Conservation (phyloP, 2,797 vertebrate species). For the Clamator glandarius region DNA sequence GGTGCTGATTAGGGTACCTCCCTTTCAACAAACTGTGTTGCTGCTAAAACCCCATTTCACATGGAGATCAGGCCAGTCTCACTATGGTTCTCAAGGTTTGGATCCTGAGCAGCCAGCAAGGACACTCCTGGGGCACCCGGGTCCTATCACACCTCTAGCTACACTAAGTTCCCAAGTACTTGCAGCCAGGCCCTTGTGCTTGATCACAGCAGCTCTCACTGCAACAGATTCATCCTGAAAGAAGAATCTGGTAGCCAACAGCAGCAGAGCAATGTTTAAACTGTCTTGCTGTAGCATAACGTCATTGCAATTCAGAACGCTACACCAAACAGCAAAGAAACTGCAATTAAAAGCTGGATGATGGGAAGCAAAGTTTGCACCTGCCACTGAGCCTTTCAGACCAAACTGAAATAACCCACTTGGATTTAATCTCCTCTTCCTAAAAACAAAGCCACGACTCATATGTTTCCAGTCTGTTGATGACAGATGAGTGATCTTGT, state of each 20-base stretch:
- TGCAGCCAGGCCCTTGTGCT: not conserved
- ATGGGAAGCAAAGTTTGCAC: slow-evolving; percentile 52
- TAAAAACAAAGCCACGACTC: slow-evolving; percentile 23
- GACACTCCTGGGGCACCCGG: not conserved
- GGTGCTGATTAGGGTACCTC: not conserved
- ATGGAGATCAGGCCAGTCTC: not conserved
- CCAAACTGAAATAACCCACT: slow-evolving; percentile 48
- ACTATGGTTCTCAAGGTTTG: not conserved
- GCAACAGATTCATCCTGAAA: not conserved
- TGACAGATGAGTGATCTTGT: not conserved
- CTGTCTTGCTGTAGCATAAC: not conserved
- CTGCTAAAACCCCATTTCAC: not conserved
- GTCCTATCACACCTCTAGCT: not conserved
- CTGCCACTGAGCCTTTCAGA: slow-evolving; percentile 48
- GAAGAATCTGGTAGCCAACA: not conserved
- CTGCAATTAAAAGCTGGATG: slow-evolving; percentile 28
- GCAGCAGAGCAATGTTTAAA: not conserved
- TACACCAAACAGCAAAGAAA: not conserved
- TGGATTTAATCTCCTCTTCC: slow-evolving; percentile 48
- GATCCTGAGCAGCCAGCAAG: not conserved
- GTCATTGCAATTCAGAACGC: slow-evolving; percentile 3
- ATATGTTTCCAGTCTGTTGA: slow-evolving; percentile 19
- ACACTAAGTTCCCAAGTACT: not conserved
- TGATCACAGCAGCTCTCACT: not conserved
- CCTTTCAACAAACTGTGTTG: not conserved